Base-by-base conservation (phyloP, 92 coral and sea anemone species). In the Metridium senile region DNA sequence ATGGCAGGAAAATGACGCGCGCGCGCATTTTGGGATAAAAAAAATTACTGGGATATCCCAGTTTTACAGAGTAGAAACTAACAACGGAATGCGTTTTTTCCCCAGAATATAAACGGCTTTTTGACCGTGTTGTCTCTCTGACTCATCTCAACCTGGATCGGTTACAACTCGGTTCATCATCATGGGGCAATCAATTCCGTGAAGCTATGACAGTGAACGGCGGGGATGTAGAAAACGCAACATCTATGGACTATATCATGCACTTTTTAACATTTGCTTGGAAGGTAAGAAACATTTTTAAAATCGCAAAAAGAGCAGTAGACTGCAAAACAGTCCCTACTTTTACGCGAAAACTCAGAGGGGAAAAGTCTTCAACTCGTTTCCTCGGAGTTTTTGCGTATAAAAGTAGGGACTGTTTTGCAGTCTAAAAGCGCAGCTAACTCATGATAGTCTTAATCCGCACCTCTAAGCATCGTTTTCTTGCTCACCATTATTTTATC, bases 141-240 rank as follows among this genome's bases (percentile, higher is more conserved):
- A 92, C 98, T 0, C 97, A 92, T 81, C 88, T 94, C 46, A 94
- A 94, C 72, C 93, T 94, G 53, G 82, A 83, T 49, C 97, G 97
- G 0, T 68, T 94, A 89, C 91, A 92, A 82, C 93, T 94, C 51
- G 98, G 98, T 9, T 94, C 98, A n/a, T 93, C 91, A 26, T 82
- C 98, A 10, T 94, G 98, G 98, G 93, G 93, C 0, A 85, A 80
- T 71, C 98, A 94, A 81, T 94, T 94, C 74, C 89, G 94, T 34
- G 88, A 94, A 47, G 98, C 98, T 11, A 82, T 94, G 97, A 82
- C 97, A 13, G 98, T 94, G n/a, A 94, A 94, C 65, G 98, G 97
- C 0, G 98, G 94, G n/a, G 98, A 94, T 35, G 85, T 87, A 21
- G 98, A 89, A 33, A 87, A 81, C 62, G 98, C 98, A 2, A 92